Evolutionary conservation across 2,113 vertebrate genomes (phyloP).

Genomic region (Gavia stellata): DNA sequence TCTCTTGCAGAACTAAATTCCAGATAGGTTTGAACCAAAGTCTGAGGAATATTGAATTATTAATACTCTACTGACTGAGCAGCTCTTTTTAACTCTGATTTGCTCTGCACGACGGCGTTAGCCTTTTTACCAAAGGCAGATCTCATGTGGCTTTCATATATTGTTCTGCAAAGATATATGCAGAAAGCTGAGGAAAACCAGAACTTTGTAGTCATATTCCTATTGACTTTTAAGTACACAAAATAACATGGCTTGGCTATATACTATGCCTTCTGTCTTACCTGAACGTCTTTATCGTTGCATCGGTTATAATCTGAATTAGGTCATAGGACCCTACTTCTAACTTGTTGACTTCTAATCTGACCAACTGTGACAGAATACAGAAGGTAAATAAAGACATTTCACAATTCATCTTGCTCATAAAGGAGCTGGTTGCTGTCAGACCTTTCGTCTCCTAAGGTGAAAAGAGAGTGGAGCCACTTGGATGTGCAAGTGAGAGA

Average conservation of each 20-base stretch:
- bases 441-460: neutral
- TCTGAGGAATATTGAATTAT: neutral
- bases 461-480: neutral
- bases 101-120: accelerated
- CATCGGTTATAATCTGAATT: neutral
- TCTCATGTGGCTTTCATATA: neutral
- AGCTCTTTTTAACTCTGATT: neutral
- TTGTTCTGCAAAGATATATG: neutral
- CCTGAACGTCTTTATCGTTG: neutral
- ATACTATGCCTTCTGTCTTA: neutral
- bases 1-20: neutral
- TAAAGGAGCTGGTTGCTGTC: neutral
- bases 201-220: neutral
- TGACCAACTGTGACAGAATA: neutral
- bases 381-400: neutral
- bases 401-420: neutral
- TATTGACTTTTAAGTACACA: neutral
- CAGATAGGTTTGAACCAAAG: neutral
- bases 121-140: neutral
- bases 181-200: neutral
- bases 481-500: neutral
- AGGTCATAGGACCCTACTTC: neutral
- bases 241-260: neutral
- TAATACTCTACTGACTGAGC: neutral
- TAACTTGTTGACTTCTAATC: neutral